These are phyloP conservation scores for Picus viridis DNA, from an alignment of 2,797 vertebrate genomes.

Conservation along the genomic window DNA sequence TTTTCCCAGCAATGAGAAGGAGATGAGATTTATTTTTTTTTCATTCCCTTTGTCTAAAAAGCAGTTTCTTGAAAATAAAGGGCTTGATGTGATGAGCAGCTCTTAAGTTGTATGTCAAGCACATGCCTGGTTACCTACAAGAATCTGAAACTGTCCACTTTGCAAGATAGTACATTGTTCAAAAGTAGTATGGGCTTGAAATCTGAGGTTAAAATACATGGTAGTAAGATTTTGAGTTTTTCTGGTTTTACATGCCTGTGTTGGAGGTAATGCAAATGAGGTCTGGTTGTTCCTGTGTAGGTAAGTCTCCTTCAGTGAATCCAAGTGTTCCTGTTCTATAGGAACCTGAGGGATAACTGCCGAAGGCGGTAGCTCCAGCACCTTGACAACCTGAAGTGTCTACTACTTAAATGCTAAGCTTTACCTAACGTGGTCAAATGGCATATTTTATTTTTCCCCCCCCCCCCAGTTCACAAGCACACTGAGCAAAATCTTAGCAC, in stretches of 20 bases:
- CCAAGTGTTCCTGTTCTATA: neutral
- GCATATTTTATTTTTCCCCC: rapidly evolving
- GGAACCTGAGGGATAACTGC: neutral
- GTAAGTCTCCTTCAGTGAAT: neutral
- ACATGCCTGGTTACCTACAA: neutral
- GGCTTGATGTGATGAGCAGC: neutral
- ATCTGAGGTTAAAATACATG: neutral
- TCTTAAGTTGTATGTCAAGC: neutral
- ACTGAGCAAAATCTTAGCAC: neutral
- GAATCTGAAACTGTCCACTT: neutral
- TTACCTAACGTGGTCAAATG: neutral
- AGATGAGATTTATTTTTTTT: neutral
- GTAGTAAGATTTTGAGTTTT: neutral
- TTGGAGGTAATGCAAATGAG: neutral
- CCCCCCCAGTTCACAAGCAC: neutral
- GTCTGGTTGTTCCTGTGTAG: neutral
- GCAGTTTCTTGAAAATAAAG: neutral
- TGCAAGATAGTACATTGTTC: neutral
- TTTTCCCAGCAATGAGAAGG: neutral
- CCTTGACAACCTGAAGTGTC: neutral
- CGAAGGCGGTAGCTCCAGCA: neutral
- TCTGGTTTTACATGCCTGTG: neutral
- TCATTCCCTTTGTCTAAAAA: neutral
- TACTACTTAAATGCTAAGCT: rapidly evolving
- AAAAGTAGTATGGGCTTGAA: neutral